A percentile compares a stretch with the other conserved stretches of the same genome.
Evolutionary conservation across 2,888 invertebrate species (phyloP).

Genomic region (Halictus ligatus): DNA sequence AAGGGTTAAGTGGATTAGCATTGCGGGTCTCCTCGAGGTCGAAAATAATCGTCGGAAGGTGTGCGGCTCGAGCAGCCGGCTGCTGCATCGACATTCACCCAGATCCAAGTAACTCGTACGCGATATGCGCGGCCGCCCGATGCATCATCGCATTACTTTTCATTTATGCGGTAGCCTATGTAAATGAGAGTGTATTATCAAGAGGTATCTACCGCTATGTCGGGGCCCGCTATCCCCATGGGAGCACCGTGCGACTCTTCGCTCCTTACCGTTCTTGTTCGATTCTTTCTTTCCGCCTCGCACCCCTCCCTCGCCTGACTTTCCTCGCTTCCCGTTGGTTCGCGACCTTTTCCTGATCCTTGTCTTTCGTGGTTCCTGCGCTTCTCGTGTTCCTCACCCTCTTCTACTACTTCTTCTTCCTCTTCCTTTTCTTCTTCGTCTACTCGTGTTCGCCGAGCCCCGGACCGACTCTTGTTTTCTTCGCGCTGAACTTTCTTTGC

Average conservation of each 20-base stretch:
- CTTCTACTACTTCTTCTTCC: conserved; percentile 8
- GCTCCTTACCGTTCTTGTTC: conserved; percentile 68
- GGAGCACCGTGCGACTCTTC: conserved; percentile 78
- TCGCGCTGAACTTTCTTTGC: conserved; percentile 25
- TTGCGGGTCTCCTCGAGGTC: not conserved
- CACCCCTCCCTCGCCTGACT: conserved; percentile 8
- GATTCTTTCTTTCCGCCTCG: conserved; percentile 53
- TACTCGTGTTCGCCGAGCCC: not conserved
- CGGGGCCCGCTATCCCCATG: conserved; percentile 74
- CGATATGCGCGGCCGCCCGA: conserved; percentile 39
- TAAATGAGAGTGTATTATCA: conserved; percentile 77
- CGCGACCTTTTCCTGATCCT: conserved; percentile 37
- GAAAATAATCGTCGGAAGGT: conserved; percentile 27
- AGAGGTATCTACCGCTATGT: conserved; percentile 79
- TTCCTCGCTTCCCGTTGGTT: conserved; percentile 41
- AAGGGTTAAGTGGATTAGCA: conserved; percentile 2
- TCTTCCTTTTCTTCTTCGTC: not conserved
- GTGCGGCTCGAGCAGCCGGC: not conserved
- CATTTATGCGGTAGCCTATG: conserved; percentile 73
- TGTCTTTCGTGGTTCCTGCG: conserved; percentile 58
- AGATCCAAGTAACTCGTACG: conserved; percentile 35
- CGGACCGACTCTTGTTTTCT: conserved; percentile 29
- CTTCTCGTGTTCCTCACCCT: conserved; percentile 1
- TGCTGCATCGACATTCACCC: conserved; percentile 51
- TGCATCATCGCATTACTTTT: conserved; percentile 59